Base-by-base conservation (phyloP, 2,797 vertebrate genomes). In the Otolemur crassicaudatus region DNA sequence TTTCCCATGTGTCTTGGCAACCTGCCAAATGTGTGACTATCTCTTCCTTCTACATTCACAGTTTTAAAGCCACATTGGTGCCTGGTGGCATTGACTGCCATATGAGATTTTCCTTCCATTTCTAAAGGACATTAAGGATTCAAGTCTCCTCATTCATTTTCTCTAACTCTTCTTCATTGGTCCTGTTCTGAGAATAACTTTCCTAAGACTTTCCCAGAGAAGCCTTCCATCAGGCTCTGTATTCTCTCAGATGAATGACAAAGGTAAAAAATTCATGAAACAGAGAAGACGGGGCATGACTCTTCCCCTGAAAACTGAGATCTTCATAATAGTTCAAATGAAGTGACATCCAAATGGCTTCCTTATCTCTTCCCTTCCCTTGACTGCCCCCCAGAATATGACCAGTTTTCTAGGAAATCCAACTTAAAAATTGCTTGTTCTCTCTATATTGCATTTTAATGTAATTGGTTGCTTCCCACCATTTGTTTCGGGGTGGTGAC, bases 401-500 rank as follows among this genome's bases (percentile, higher is more conserved):
- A 96, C 69, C 58, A 91, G 83, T 94, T 94, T 97, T 95, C 77
- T 0, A 29, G 96, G 97, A 98, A 97, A 86, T 69, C 67, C 73
- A 77, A 53, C 53, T 84, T 98, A 97, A 94, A 98, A 93, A 77
- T 94, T 79, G n/a, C 60, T 46, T 92, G 82, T 97, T 97, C 67
- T 81, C 53, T 93, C 75, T 83, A 86, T 95, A 91, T 88, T 92
- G 72, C 61, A 97, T 97, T 97, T 94, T 98, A 98, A 97, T 96
- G 95, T 97, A 97, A 98, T 98, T 97, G 97, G 94, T 97, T 98
- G 97, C 84, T 90, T 97, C 92, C 14, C 65, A 75, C 58, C 90
- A 85, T 97, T 98, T 97, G 81, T 97, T 97, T 96, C 86, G 5
- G 96, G 87, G 83, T 97, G 69, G 91, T 29, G 40, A 95, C 49